Conservation (phyloP, 2,888 invertebrate genomes). For the Stenodera caucasica region DNA sequence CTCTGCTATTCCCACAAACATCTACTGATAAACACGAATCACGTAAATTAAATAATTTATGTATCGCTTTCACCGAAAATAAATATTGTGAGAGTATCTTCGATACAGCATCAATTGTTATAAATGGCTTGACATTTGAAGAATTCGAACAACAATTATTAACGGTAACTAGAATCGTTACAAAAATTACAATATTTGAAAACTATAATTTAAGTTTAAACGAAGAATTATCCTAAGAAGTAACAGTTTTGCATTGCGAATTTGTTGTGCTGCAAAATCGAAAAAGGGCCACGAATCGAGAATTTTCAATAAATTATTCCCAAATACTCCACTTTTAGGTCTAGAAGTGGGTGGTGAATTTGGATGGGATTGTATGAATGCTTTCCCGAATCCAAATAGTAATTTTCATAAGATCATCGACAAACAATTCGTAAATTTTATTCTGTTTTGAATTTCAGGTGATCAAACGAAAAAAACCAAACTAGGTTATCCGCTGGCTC, state of each 20-base stretch:
- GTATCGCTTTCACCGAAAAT: constrained; percentile 39
- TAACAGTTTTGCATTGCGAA: constrained; percentile 39
- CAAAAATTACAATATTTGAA: neutral
- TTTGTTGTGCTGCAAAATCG: constrained; percentile 45
- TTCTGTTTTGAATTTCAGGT: constrained; percentile 23
- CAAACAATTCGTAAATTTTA: neutral
- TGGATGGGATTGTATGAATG: constrained; percentile 44
- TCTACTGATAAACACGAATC: constrained; percentile 27
- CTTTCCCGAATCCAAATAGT: neutral
- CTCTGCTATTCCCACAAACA: constrained; percentile 36
- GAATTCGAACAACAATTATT: constrained; percentile 41
- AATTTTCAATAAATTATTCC: constrained; percentile 42
- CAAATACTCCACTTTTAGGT: constrained; percentile 41
- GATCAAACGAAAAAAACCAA: constrained; percentile 30
- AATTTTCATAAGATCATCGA: neutral
- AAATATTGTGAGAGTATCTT: constrained; percentile 34
- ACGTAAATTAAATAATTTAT: constrained; percentile 36
- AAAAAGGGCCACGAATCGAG: constrained; percentile 37
- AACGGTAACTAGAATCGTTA: constrained; percentile 31
- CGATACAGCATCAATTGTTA: constrained; percentile 44
- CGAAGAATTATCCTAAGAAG: constrained; percentile 34
- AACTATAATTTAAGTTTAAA: constrained; percentile 39
- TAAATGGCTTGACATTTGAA: constrained; percentile 38
- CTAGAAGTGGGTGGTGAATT: constrained; percentile 48
- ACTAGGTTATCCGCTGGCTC: constrained; percentile 34